phyloP scores from a whole-genome alignment of 2,113 vertebrate species.

The Forbesichthys agassizii region DNA sequence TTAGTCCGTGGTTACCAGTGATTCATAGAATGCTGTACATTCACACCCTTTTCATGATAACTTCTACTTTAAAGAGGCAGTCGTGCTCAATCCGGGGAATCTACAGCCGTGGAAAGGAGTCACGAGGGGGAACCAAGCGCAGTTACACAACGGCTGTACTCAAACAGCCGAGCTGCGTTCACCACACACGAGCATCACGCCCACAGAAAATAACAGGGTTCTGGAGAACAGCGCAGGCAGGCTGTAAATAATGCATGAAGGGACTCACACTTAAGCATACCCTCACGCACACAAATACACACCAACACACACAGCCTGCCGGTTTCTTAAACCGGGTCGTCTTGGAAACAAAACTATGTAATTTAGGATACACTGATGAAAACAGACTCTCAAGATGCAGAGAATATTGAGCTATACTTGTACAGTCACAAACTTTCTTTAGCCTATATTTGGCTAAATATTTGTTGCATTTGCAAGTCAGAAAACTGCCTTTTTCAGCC shows the following conservation, averaged over 20 bases:
- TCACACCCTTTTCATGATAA: too few species aligned
- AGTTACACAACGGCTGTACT: slow-evolving; percentile 55
- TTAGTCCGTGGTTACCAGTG: too few species aligned
- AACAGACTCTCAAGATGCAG: slow-evolving; percentile 5
- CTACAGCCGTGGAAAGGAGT: slow-evolving; percentile 22
- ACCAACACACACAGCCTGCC: not conserved
- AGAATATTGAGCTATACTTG: slow-evolving; percentile 14
- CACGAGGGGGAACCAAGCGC: slow-evolving; percentile 33
- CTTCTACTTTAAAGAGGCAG: too few species aligned
- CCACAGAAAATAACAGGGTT: slow-evolving; percentile 60
- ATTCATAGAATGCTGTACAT: too few species aligned
- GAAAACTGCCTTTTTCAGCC: not conserved
- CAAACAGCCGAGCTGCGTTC: slow-evolving; percentile 39
- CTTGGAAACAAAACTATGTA: slow-evolving; percentile 50
- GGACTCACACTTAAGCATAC: slow-evolving; percentile 5
- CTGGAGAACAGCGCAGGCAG: slow-evolving; percentile 44
- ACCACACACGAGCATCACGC: slow-evolving; percentile 51
- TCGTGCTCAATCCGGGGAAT: not conserved
- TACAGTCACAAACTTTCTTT: not conserved
- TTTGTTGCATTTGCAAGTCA: not conserved
- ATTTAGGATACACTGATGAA: slow-evolving; percentile 35
- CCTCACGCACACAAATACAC: slow-evolving; percentile 7
- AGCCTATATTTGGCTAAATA: not conserved
- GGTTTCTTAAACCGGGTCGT: slow-evolving; percentile 40
- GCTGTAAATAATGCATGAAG: slow-evolving; percentile 58